Percentiles rank a stretch among this genome's conserved stretches.
These are phyloP conservation scores for Nothobranchius furzeri DNA, from an alignment of 2,113 vertebrate genomes.

Conservation along the genomic window DNA sequence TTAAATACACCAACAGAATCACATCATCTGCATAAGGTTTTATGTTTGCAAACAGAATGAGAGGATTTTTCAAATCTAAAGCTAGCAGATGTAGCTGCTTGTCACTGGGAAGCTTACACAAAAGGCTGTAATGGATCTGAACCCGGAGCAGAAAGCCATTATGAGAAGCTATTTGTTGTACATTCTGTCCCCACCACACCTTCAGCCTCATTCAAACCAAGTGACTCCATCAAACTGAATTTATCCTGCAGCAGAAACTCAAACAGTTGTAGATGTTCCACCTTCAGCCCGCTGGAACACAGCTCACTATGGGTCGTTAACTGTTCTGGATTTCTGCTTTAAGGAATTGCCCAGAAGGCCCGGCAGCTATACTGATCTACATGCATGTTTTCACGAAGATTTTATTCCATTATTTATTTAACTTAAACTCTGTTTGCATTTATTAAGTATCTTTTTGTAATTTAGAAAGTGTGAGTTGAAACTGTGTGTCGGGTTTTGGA, in stretches of 20 bases:
- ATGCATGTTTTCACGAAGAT: too few species aligned
- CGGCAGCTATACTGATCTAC: too few species aligned
- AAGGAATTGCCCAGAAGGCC: background rate
- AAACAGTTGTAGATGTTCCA: background rate
- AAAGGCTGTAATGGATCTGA: background rate
- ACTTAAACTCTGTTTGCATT: too few species aligned
- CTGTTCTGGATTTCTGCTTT: constrained; percentile 1
- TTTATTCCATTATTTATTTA: too few species aligned
- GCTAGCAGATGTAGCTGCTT: too few species aligned
- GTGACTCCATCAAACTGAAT: constrained; percentile 34
- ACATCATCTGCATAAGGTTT: too few species aligned
- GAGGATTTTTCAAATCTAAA: too few species aligned
- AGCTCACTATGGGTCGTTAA: background rate
- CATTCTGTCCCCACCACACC: constrained; percentile 36
- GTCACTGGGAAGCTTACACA: too few species aligned
- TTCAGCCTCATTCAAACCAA: constrained; percentile 14
- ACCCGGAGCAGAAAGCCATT: background rate
- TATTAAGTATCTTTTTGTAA: too few species aligned
- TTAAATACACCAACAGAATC: too few species aligned
- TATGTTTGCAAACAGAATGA: too few species aligned
- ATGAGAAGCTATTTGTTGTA: constrained; percentile 33
- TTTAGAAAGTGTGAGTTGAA: constrained; percentile 5
- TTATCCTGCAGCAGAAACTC: background rate
- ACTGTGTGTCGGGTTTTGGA: constrained; percentile 20
- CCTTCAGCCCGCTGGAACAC: background rate